Percentiles rank a stretch among this genome's conserved stretches.
These are phyloP conservation scores for Syngnathus scovelli DNA, from an alignment of 2,113 vertebrate species.

Conservation along the genomic window DNA sequence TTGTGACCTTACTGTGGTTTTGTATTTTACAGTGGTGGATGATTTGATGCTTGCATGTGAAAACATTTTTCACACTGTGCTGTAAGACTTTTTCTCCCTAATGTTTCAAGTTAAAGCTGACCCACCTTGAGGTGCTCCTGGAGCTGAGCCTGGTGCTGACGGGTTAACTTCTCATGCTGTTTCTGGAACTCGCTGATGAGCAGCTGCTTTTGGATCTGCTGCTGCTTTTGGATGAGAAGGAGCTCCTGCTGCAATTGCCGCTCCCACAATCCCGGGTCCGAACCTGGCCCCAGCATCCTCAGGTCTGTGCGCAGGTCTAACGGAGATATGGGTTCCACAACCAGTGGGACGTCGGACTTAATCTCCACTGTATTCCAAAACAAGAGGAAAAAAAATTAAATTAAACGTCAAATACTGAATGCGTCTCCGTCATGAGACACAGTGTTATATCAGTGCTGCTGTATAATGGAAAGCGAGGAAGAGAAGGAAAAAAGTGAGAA, in stretches of 20 bases:
- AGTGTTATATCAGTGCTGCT: not conserved
- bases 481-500: conserved; percentile 5
- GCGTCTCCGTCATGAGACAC: not conserved
- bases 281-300: conserved; percentile 88
- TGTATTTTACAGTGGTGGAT: conserved; percentile 28
- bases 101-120: conserved; percentile 18
- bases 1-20: conserved; percentile 13
- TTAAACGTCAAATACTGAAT: not conserved
- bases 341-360: conserved; percentile 80
- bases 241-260: conserved; percentile 94
- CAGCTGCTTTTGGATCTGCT: conserved; percentile 97
- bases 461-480: not conserved
- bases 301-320: conserved; percentile 90
- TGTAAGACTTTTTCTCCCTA: conserved; percentile 27
- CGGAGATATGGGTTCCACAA: conserved; percentile 82
- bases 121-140: conserved; percentile 97
- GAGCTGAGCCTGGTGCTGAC: conserved; percentile 96
- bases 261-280: conserved; percentile 85
- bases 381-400: conserved; percentile 9
- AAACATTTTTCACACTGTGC: conserved; percentile 30
- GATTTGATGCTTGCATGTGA: conserved; percentile 18
- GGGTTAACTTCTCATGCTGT: conserved; percentile 94
- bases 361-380: conserved; percentile 77
- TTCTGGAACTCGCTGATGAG: conserved; percentile 98
- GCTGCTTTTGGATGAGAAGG: conserved; percentile 95